Percentiles rank a stretch among this genome's conserved stretches.
Evolutionary conservation across 2,797 vertebrate species (phyloP).

Genomic region (Rhinoraja longicauda): DNA sequence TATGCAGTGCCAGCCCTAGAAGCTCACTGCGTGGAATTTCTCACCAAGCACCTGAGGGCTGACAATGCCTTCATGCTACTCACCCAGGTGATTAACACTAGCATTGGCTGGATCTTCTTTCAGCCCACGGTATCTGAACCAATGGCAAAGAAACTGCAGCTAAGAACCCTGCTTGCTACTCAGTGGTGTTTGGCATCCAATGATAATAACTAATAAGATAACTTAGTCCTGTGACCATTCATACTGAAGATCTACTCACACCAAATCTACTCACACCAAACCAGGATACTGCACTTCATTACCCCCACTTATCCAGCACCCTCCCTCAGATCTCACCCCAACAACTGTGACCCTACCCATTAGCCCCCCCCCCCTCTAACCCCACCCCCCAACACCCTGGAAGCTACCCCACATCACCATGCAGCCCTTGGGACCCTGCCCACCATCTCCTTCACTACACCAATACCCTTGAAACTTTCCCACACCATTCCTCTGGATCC

Average conservation of each 20-base stretch:
- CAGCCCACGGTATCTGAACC: not conserved
- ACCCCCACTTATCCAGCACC: too few relatives aligned
- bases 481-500: too few relatives aligned
- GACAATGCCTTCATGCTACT: constrained; percentile 72
- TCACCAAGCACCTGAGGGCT: constrained; percentile 67
- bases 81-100: constrained; percentile 57
- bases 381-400: too few relatives aligned
- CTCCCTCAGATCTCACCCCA: too few relatives aligned
- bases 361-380: too few relatives aligned
- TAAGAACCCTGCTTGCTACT: not conserved
- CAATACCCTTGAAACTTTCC: too few relatives aligned
- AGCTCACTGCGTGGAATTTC: constrained; percentile 68
- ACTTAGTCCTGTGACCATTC: not conserved
- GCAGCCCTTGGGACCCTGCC: too few relatives aligned
- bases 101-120: not conserved
- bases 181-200: not conserved
- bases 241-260: not conserved
- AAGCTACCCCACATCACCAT: too few relatives aligned
- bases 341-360: too few relatives aligned
- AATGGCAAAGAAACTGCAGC: not conserved
- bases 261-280: not conserved
- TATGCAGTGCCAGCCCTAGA: constrained; percentile 68
- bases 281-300: not conserved
- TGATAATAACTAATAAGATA: not conserved
- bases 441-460: too few relatives aligned